Base-by-base conservation (phyloP, 2,113 vertebrate genomes). In the Canis aureus region DNA sequence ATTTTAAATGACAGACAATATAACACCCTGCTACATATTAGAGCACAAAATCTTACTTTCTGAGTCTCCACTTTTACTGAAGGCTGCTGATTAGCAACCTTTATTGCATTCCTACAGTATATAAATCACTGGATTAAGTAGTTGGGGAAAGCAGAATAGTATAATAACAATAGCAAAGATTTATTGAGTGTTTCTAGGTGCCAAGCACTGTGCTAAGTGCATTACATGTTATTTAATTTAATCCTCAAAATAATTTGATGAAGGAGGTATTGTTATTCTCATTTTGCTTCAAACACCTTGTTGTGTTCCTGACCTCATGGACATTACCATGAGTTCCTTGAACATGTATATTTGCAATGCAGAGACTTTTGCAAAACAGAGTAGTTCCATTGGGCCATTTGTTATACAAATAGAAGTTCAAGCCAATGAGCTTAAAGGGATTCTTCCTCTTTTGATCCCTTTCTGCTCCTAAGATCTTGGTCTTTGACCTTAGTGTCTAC, bases 121-220 rank as follows among this genome's bases (percentile, higher is more conserved):
- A 91, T 97, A 97, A 98, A 97, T 97, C 90, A 96, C 11, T 92
- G 74, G 57, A 59, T 88, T 95, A 81, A 81, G 94, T 90, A 64
- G 66, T 67, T 93, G 84, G 81, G 59, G 92, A 97, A 94, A 97
- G 84, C 59, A 78, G 66, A 96, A 96, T 95, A 97, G 95, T 95
- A 92, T 67, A 97, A 92, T 82, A 95, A 95, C 79, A 97, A 97
- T 94, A 91, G 94, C 92, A 92, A 94, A 90, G 84, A 97, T 91
- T 95, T 97, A 96, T 95, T 66, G 92, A 96, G 94, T 97, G 84
- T 97, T 95, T 98, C 76, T 95, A 38, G 76, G 84, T 98, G 64
- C 94, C 88, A 97, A 85, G 69, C 69, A 87, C 57, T 80, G 90
- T 96, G 86, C 76, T 98, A 96, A 96, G 69, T 84, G 49, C 15